Base-by-base conservation (phyloP, 2,888 invertebrate genomes). In the Lordiphosa andalusiaca region DNA sequence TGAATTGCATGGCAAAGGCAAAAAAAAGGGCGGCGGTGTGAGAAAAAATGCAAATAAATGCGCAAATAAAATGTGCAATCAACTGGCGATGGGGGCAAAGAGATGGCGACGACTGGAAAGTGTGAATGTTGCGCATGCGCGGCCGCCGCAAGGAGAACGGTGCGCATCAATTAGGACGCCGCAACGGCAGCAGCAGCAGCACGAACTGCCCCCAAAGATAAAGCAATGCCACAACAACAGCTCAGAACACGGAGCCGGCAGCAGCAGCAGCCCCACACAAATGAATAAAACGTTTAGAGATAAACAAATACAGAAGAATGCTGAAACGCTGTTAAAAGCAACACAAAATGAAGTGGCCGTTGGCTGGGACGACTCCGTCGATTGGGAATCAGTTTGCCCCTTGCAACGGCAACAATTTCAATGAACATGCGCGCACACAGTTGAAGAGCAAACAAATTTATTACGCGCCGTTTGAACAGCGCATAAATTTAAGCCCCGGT, bases 401-500 rank as follows among this genome's bases (percentile, higher is more conserved):
- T 7, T 7, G 46, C 23, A 42, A 16, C 12, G 13, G 7, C 67
- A 74, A 82, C 84, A 73, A 77, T 77, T 78, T 81, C 81, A 81
- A 78, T 86, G 85, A 86, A 86, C 86, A 81, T 83, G 84, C 77
- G 71, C 78, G 85, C 84, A 56, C 85, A 84, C 82, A 81, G 85
- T 84, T 82, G 85, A 72, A 83, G 85, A 83, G 86, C 86, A 85
- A 86, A 82, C 82, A 82, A 82, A 82, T 82, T 82, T 82, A 82
- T 82, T 82, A 86, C 82, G 82, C 82, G 86, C 86, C 82, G 81
- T 85, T 82, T 86, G 82, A 86, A 86, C 82, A 82, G 86, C 82
- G 85, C 86, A 86, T 82, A 86, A 82, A 82, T 82, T 82, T 82
- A 72, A 71, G 56, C 54, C 54, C 46, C 51, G 40, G 36, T 52